Percentiles rank a stretch among this genome's conserved stretches.
Evolutionary conservation across 2,113 vertebrate genomes (phyloP).

Genomic region (Chauna torquata): DNA sequence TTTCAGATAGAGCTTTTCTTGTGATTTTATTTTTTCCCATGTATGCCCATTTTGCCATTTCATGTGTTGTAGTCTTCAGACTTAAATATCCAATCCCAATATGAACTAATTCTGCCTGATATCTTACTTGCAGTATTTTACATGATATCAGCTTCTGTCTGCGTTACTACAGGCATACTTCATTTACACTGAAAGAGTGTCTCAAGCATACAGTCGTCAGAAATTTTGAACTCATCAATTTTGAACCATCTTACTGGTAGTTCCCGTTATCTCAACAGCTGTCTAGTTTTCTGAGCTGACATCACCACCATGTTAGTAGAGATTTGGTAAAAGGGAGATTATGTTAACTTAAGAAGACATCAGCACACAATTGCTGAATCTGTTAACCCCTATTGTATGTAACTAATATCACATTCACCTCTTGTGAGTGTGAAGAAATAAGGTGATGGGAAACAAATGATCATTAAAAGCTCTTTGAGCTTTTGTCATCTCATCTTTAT

Average conservation of each 20-base stretch:
- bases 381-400: not conserved
- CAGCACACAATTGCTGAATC: not conserved
- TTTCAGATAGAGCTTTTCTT: not conserved
- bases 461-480: not conserved
- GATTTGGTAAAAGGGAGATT: not conserved
- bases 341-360: not conserved
- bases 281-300: not conserved
- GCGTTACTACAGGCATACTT: not conserved
- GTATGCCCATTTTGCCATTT: not conserved
- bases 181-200: not conserved
- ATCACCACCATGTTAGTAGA: not conserved
- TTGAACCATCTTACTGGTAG: not conserved
- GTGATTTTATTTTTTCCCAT: not conserved
- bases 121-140: not conserved
- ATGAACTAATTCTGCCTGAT: not conserved
- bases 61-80: not conserved
- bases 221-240: not conserved
- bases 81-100: not conserved
- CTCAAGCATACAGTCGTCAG: not conserved
- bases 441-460: not conserved
- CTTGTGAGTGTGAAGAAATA: not conserved
- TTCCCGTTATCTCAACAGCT: not conserved
- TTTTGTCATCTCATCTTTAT: not conserved
- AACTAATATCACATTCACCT: not conserved
- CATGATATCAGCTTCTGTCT: not conserved